phyloP scores from a whole-genome alignment of 2,888 invertebrate species.

The Ariolimax columbianus region DNA sequence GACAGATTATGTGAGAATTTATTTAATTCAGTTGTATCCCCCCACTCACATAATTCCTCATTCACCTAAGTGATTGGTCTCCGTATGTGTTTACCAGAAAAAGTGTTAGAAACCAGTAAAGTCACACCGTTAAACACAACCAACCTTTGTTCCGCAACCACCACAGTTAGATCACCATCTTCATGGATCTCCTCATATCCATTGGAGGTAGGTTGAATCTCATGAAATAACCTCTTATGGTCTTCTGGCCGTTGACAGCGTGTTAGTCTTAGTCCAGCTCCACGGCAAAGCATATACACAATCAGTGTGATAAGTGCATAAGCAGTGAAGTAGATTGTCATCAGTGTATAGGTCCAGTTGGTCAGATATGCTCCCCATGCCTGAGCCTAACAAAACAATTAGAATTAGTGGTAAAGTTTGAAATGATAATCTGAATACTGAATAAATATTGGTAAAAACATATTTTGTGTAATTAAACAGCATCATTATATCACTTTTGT shows the following conservation, averaged over 20 bases:
- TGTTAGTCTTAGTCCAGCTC: constrained; percentile 34
- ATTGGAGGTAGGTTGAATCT: not conserved
- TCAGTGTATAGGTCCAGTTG: constrained; percentile 55
- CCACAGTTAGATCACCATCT: not conserved
- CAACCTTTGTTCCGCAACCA: constrained; percentile 22
- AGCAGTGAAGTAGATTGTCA: constrained; percentile 51
- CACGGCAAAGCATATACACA: constrained; percentile 30
- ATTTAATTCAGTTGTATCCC: too few relatives aligned
- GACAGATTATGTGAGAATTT: too few relatives aligned
- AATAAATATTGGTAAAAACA: not conserved
- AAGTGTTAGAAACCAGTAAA: not conserved
- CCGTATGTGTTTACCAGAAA: not conserved
- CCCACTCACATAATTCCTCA: too few relatives aligned
- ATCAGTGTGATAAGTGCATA: constrained; percentile 50
- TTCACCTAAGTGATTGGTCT: too few relatives aligned
- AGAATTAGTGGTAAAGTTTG: not conserved
- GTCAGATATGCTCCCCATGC: constrained; percentile 54
- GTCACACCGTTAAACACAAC: not conserved
- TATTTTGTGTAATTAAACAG: not conserved
- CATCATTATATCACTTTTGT: too few relatives aligned
- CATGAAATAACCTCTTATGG: constrained; percentile 61
- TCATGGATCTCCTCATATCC: constrained; percentile 29
- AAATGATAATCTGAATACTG: too few relatives aligned
- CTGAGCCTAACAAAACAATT: constrained; percentile 1
- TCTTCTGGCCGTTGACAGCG: constrained; percentile 43